Conservation (phyloP, 2,797 vertebrate species). For the Aplochiton taeniatus region DNA sequence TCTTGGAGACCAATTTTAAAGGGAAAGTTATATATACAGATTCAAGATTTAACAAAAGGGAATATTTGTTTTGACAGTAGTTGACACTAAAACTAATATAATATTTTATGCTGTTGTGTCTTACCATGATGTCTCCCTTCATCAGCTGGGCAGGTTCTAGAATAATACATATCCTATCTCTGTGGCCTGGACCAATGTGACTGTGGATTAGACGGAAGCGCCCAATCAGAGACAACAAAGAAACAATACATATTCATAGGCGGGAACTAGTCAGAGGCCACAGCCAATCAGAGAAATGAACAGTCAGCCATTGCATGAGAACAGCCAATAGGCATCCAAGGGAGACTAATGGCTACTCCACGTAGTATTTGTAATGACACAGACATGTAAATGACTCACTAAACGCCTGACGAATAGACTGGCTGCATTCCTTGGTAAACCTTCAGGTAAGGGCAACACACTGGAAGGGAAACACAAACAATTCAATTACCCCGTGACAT, state of each 20-base stretch:
- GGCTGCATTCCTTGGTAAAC: conserved; percentile 95
- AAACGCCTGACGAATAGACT: conserved; percentile 91
- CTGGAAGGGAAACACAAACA: conserved; percentile 70
- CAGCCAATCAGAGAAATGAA: conserved; percentile 16
- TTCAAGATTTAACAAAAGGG: too few relatives aligned
- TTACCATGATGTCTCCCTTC: conserved; percentile 96
- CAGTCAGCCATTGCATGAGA: not conserved
- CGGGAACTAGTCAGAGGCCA: too few relatives aligned
- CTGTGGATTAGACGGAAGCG: conserved; percentile 54
- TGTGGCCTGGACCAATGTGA: conserved; percentile 81
- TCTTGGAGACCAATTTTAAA: too few relatives aligned
- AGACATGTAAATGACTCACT: conserved; percentile 79
- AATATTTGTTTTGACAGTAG: not conserved
- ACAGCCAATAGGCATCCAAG: too few relatives aligned
- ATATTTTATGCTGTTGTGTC: conserved; percentile 20
- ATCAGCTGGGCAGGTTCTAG: conserved; percentile 92
- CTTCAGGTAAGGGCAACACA: conserved; percentile 88
- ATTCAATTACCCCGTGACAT: not conserved
- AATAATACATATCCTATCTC: conserved; percentile 81
- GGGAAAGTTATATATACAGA: too few relatives aligned
- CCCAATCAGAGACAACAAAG: conserved; percentile 24
- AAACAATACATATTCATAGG: too few relatives aligned
- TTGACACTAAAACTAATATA: not conserved
- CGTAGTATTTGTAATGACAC: too few relatives aligned
- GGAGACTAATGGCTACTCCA: too few relatives aligned